Evolutionary conservation across 2,113 vertebrate species (phyloP).

Genomic region (Elgaria multicarinata): DNA sequence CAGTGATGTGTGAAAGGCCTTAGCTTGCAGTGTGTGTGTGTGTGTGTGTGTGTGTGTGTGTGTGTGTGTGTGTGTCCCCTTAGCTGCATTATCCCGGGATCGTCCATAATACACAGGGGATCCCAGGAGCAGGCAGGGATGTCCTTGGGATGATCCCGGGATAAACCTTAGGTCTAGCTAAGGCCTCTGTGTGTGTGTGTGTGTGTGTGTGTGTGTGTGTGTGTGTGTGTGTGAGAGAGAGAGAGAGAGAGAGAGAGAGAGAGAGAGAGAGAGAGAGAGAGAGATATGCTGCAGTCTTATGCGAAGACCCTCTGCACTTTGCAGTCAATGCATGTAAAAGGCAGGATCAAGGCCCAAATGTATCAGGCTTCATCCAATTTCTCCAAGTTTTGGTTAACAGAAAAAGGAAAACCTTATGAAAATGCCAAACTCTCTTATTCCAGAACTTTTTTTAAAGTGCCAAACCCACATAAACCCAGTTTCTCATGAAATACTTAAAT

Average conservation of each 20-base stretch:
- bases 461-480: conserved; percentile 68
- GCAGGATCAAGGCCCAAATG: conserved; percentile 16
- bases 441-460: conserved; percentile 55
- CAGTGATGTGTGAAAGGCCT: not conserved
- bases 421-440: conserved; percentile 61
- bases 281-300: not conserved
- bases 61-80: too few species aligned
- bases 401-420: conserved; percentile 65
- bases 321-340: not conserved
- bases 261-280: too few species aligned
- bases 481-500: conserved; percentile 74
- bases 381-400: conserved; percentile 32
- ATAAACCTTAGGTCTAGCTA: too few species aligned
- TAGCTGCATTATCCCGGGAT: too few species aligned
- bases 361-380: not conserved
- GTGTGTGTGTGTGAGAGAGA: too few species aligned
- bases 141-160: too few species aligned
- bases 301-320: not conserved
- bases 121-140: too few species aligned
- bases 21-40: not conserved
- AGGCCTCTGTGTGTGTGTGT: too few species aligned
- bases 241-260: too few species aligned
- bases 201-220: too few species aligned
- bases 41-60: too few species aligned
- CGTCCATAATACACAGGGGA: too few species aligned